Evolutionary conservation across 2,113 vertebrate genomes (phyloP).

Genomic region (Pleuronectes platessa): DNA sequence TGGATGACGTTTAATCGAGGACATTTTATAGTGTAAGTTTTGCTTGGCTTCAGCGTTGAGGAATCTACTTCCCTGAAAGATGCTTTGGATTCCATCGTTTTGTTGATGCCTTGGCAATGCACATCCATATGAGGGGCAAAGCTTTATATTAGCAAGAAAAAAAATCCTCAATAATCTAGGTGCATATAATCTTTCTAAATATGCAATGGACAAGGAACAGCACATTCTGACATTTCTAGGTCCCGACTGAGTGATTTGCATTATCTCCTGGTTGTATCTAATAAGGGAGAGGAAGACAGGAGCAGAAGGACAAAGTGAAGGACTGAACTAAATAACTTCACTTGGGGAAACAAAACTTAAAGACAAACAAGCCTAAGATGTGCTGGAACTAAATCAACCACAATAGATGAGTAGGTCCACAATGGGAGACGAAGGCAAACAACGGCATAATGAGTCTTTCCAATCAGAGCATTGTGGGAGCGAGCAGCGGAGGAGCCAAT

Average conservation of each 20-base stretch:
- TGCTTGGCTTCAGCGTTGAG: too few relatives aligned
- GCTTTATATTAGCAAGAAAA: too few relatives aligned
- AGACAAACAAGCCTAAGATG: constrained; percentile 14
- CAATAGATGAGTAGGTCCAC: not conserved
- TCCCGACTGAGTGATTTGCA: not conserved
- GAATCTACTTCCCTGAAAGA: too few relatives aligned
- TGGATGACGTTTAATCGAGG: too few relatives aligned
- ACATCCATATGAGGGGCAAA: too few relatives aligned
- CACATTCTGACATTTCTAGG: not conserved
- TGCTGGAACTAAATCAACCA: not conserved
- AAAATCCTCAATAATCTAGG: too few relatives aligned
- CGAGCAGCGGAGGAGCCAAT: not conserved
- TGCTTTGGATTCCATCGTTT: too few relatives aligned
- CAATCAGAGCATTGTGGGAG: constrained; percentile 3
- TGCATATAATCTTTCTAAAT: too few relatives aligned
- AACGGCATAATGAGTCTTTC: constrained; percentile 15
- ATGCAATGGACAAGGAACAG: too few relatives aligned
- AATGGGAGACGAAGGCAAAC: constrained; percentile 15
- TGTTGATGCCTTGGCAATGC: too few relatives aligned
- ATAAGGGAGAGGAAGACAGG: constrained; percentile 3
- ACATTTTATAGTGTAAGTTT: too few relatives aligned
- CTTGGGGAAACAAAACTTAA: not conserved
- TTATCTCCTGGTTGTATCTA: not conserved
- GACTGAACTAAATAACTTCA: not conserved
- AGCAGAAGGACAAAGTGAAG: not conserved